Evolutionary conservation across 2,797 vertebrate genomes (phyloP), one percentile per base, ranked within the genome.

Genomic region (Toxotes lorentzi): DNA sequence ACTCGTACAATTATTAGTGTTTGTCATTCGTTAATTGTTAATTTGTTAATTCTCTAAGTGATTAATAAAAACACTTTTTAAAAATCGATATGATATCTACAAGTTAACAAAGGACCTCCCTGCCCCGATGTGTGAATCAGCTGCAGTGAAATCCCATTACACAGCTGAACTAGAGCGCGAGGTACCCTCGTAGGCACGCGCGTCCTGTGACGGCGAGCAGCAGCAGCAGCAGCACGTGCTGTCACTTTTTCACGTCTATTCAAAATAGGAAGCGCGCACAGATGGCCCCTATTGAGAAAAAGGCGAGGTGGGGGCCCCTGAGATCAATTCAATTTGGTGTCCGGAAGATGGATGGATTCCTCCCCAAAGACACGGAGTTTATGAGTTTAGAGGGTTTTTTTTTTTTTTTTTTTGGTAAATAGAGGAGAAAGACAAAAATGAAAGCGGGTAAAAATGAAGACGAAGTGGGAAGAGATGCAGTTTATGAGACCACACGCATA

Each of bases 301-400:
- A 43, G 63, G 63, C 59, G 50, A 88, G 78, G 88, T 79, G 85
- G 72, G 68, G 77, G 64, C 76, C 70, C 77, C 81, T 59, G 83
- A 89, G 87, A 94, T 94, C 91, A 94, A 93, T 93, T 89, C 82
- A 89, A 94, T 94, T 92, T 90, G 89, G 90, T 92, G 91, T 93
- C 90, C 85, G 50, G 83, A 92, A 93, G 94, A 95, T 89, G 91
- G 93, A 95, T 95, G 93, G 86, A 89, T 90, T 50, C 85, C 81
- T 92, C 93, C 92, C 92, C 82, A 73, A 92, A 93, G 93, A 94
- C 90, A 90, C 81, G 59, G 82, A 90, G 67, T 92, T 94, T 92
- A 93, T 93, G 92, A 92, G 90, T 94, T 94, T 88, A 93, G 78
- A 82, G 83, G 63, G 57, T 4, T 85, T n/a, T n/a, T n/a, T n/a